phyloP scores from a whole-genome alignment of 2,888 invertebrate genomes.

The Leptinotarsa rubiginosa region DNA sequence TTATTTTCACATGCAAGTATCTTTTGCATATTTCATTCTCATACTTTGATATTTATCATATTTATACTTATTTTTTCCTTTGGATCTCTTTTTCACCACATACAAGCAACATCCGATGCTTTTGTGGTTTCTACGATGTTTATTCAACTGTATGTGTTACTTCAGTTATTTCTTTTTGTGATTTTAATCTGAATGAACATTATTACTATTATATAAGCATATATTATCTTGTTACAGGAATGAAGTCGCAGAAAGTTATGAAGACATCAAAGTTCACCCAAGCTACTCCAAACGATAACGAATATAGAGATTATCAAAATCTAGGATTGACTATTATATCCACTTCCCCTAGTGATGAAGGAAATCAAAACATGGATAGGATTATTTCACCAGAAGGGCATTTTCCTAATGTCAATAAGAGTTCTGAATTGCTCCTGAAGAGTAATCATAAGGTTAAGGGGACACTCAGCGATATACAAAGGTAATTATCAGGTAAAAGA shows the following conservation, averaged over 20 bases:
- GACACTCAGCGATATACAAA: conserved; percentile 51
- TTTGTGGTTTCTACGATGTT: too few relatives aligned
- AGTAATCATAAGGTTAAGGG: conserved; percentile 51
- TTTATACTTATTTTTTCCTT: too few relatives aligned
- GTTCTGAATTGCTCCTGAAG: conserved; percentile 60
- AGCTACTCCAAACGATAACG: conserved; percentile 62
- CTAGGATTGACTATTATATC: conserved; percentile 55
- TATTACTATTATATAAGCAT: neutral
- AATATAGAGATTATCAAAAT: conserved; percentile 61
- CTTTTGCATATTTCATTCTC: too few relatives aligned
- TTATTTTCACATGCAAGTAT: too few relatives aligned
- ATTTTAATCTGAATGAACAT: too few relatives aligned
- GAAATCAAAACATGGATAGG: conserved; percentile 54
- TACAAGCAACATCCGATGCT: too few relatives aligned
- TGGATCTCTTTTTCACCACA: too few relatives aligned
- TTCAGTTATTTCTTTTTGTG: too few relatives aligned
- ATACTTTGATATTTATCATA: too few relatives aligned
- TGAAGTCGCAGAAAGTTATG: conserved; percentile 57
- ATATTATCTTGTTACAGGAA: conserved; percentile 38
- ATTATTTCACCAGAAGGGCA: conserved; percentile 47
- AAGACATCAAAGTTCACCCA: conserved; percentile 64
- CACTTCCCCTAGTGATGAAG: conserved; percentile 50
- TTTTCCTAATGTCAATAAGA: conserved; percentile 53
- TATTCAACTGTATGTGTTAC: too few relatives aligned
- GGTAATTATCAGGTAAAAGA: conserved; percentile 27